phyloP scores from a whole-genome alignment of 2,888 invertebrate species.

The Tortrix viridana region DNA sequence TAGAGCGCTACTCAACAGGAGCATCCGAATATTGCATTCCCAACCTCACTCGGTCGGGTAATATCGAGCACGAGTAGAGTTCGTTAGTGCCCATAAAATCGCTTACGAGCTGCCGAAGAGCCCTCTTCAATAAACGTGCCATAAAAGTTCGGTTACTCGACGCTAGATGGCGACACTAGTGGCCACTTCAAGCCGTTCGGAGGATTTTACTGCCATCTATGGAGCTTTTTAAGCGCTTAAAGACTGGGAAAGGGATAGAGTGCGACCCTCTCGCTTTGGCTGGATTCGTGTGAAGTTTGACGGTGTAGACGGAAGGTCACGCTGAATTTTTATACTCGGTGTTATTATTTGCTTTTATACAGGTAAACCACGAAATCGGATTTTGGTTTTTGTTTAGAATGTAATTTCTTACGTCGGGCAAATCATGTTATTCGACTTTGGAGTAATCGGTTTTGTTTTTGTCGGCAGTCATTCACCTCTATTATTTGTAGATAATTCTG shows the following conservation, averaged over 20 bases:
- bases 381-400: slow-evolving; percentile 19
- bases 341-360: slow-evolving; percentile 29
- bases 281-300: slow-evolving; percentile 56
- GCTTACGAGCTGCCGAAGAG: slow-evolving; percentile 84
- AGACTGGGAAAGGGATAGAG: slow-evolving; percentile 56
- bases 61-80: slow-evolving; percentile 79
- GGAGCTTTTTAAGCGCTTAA: slow-evolving; percentile 79
- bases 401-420: slow-evolving; percentile 17
- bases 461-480: neutral
- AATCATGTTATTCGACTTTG: neutral
- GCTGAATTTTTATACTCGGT: slow-evolving; percentile 25
- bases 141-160: slow-evolving; percentile 82
- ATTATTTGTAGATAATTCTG: neutral
- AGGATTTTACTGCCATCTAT: slow-evolving; percentile 84
- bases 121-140: slow-evolving; percentile 83
- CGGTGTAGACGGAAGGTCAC: slow-evolving; percentile 32
- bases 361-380: slow-evolving; percentile 16
- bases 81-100: slow-evolving; percentile 82
- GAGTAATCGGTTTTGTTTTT: neutral
- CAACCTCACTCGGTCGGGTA: slow-evolving; percentile 79
- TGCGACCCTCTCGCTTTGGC: slow-evolving; percentile 50
- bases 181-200: slow-evolving; percentile 76
- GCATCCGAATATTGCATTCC: slow-evolving; percentile 79
- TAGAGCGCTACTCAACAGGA: slow-evolving; percentile 75
- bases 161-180: slow-evolving; percentile 83